phyloP scores from a whole-genome alignment of 2,888 invertebrate genomes.

The Odontothrips loti region DNA sequence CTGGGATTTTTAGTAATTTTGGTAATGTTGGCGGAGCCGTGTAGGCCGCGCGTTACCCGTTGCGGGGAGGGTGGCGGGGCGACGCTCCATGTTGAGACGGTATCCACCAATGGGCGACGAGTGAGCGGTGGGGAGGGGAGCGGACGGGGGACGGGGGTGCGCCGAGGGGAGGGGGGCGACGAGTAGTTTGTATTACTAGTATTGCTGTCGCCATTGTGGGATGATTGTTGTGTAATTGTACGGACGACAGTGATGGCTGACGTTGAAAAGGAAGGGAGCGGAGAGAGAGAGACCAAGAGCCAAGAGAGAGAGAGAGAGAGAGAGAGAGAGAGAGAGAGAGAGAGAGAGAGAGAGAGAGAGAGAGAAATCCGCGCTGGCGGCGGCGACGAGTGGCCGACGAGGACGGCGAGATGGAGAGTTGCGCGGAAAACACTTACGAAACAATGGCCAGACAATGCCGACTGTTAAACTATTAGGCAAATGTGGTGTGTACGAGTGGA shows the following conservation, averaged over 20 bases:
- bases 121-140: not conserved
- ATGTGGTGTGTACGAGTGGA: not conserved
- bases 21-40: too few species aligned
- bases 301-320: constrained; percentile 28
- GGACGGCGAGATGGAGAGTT: not conserved
- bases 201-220: constrained; percentile 5
- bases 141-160: not conserved
- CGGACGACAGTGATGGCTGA: constrained; percentile 17
- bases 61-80: too few species aligned
- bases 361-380: not conserved
- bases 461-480: constrained; percentile 26
- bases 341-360: constrained; percentile 25
- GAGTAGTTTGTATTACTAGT: constrained; percentile 14
- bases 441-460: constrained; percentile 15
- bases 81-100: too few species aligned
- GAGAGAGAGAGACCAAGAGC: constrained; percentile 30
- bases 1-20: too few species aligned
- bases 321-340: constrained; percentile 18
- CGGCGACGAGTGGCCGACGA: constrained; percentile 27
- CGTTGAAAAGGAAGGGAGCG: constrained; percentile 23
- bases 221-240: constrained; percentile 23
- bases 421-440: constrained; percentile 15
- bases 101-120: not conserved
- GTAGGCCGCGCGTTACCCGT: too few species aligned
- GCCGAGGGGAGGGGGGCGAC: not conserved